A percentile compares a stretch with the other conserved stretches of the same genome.
phyloP scores from a whole-genome alignment of 2,888 invertebrate genomes.

The Hofmannophila pseudospretella region DNA sequence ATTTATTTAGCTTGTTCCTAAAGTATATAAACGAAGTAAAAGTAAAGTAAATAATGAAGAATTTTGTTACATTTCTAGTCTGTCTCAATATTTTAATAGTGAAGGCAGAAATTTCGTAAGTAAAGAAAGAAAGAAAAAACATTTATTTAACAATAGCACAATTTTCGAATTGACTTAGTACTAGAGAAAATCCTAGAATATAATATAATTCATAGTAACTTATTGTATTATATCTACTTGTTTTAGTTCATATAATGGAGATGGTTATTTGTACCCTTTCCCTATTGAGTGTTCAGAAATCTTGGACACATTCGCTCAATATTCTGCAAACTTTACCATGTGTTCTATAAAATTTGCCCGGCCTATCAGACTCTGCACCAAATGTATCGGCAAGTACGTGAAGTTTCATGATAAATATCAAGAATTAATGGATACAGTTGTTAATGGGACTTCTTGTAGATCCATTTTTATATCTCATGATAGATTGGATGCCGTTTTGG shows the following conservation, averaged over 20 bases:
- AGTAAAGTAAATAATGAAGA: too few species aligned
- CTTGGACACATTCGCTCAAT: slow-evolving; percentile 67
- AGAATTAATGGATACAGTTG: slow-evolving; percentile 56
- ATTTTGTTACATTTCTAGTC: too few species aligned
- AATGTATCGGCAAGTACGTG: slow-evolving; percentile 75
- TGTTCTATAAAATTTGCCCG: slow-evolving; percentile 79
- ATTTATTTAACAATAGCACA: too few species aligned
- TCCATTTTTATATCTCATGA: slow-evolving; percentile 79
- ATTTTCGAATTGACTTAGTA: too few species aligned
- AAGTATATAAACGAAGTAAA: too few species aligned
- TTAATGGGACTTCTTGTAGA: slow-evolving; percentile 77
- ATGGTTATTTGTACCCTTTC: slow-evolving; percentile 22
- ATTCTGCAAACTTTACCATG: slow-evolving; percentile 76
- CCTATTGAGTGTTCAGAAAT: slow-evolving; percentile 42
- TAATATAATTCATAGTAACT: too few species aligned
- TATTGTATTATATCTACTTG: slow-evolving; percentile 4
- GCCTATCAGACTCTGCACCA: slow-evolving; percentile 80
- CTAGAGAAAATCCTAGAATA: too few species aligned
- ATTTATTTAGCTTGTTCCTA: too few species aligned
- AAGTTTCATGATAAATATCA: slow-evolving; percentile 68
- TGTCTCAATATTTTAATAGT: too few species aligned
- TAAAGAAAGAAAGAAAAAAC: too few species aligned
- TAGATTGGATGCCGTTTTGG: slow-evolving; percentile 78
- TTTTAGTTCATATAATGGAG: slow-evolving; percentile 29
- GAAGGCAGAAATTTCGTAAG: too few species aligned